Conservation (phyloP, 2,113 vertebrate genomes). For the Dendropsophus ebraccatus region DNA sequence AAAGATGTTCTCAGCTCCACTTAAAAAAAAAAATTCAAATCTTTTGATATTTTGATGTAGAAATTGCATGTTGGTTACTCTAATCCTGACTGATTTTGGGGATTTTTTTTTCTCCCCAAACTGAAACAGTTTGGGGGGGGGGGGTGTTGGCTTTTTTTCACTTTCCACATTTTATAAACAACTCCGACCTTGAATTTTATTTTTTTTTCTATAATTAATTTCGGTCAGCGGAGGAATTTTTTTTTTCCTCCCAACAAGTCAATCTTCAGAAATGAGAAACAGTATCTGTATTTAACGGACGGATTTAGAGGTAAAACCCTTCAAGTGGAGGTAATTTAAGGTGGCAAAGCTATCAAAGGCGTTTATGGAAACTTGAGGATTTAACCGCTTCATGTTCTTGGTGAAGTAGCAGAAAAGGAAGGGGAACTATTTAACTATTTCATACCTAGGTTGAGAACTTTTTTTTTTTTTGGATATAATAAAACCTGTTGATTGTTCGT, state of each 20-base stretch:
- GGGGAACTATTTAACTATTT: neutral
- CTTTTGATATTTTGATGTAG: conserved; percentile 72
- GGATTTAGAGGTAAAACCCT: conserved; percentile 57
- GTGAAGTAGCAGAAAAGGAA: too few relatives aligned
- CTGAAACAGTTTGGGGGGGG: too few relatives aligned
- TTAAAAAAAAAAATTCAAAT: conserved; percentile 59
- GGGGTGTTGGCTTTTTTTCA: too few relatives aligned
- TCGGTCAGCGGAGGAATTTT: conserved; percentile 57
- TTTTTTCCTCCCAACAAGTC: conserved; percentile 60
- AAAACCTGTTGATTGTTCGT: too few relatives aligned
- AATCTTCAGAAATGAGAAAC: conserved; percentile 64
- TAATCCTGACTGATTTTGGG: conserved; percentile 70
- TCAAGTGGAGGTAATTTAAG: conserved; percentile 68
- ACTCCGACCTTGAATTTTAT: conserved; percentile 54
- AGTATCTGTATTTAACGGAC: conserved; percentile 66
- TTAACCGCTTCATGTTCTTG: conserved; percentile 47
- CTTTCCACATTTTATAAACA: conserved; percentile 62
- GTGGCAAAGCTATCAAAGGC: conserved; percentile 67
- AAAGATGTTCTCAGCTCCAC: conserved; percentile 67
- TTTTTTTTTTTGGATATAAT: neutral
- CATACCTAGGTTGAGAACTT: neutral
- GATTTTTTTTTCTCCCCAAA: conserved; percentile 57
- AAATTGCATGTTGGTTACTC: conserved; percentile 73
- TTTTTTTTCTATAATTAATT: conserved; percentile 43
- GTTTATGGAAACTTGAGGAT: conserved; percentile 68